Conservation (phyloP, 2,797 vertebrate genomes). For the Tokudaia tokunoshimensis region DNA sequence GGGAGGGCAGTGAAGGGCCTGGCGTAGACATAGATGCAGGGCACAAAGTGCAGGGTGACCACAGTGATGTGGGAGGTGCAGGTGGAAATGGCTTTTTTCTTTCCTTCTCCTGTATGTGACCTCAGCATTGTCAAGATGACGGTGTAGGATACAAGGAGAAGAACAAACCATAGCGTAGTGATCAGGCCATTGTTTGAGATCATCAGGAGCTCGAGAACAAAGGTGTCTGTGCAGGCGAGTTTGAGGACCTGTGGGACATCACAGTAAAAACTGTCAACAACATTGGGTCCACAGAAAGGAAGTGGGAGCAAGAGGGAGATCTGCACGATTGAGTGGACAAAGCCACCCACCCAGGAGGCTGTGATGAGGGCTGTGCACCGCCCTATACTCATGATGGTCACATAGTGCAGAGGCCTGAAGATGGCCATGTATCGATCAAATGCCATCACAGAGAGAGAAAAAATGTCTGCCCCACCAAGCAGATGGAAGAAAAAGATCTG, state of each 20-base stretch:
- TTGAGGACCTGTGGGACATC: slow-evolving; percentile 79
- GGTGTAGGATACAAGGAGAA: slow-evolving; percentile 73
- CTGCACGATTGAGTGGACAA: slow-evolving; percentile 44
- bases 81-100: slow-evolving; percentile 68
- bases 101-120: slow-evolving; percentile 7
- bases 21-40: slow-evolving; percentile 70
- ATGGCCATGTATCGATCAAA: slow-evolving; percentile 50
- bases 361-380: neutral
- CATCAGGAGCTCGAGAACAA: slow-evolving; percentile 73
- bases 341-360: slow-evolving; percentile 45
- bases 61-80: slow-evolving; percentile 65
- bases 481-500: slow-evolving; percentile 83
- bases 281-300: slow-evolving; percentile 77
- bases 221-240: slow-evolving; percentile 60
- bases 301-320: slow-evolving; percentile 53
- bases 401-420: slow-evolving; percentile 22
- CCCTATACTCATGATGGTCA: slow-evolving; percentile 25
- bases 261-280: slow-evolving; percentile 79
- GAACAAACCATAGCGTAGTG: slow-evolving; percentile 68
- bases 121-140: slow-evolving; percentile 65
- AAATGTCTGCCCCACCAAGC: slow-evolving; percentile 76
- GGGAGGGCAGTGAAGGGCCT: slow-evolving; percentile 45
- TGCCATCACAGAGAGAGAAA: slow-evolving; percentile 74
- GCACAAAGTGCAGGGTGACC: slow-evolving; percentile 69
- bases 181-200: slow-evolving; percentile 81